A percentile compares a stretch with the other conserved stretches of the same genome.
Conservation (phyloP, 2,888 invertebrate genomes). For the Belgica antarctica region DNA sequence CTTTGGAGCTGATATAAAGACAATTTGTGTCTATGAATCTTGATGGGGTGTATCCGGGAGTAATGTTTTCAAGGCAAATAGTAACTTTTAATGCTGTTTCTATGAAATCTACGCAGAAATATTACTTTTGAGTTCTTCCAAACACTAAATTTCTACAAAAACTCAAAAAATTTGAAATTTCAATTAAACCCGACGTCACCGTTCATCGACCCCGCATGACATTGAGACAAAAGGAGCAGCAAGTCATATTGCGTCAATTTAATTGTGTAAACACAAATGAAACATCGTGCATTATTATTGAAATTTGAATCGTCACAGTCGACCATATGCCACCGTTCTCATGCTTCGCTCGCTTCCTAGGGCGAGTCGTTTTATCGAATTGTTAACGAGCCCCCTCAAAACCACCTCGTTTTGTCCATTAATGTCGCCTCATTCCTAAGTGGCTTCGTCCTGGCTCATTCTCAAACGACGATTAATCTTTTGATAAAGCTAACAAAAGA, state of each 20-base stretch:
- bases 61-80: too few relatives aligned
- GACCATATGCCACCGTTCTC: neutral
- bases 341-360: neutral
- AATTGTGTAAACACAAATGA: neutral
- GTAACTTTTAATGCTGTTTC: too few relatives aligned
- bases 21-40: neutral
- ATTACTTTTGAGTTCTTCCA: too few relatives aligned
- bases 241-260: neutral
- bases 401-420: neutral
- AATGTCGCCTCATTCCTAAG: neutral
- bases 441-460: neutral
- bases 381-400: neutral
- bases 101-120: too few relatives aligned
- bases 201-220: too few relatives aligned
- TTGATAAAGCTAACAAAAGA: neutral
- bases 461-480: neutral
- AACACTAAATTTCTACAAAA: too few relatives aligned
- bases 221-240: neutral
- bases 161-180: too few relatives aligned
- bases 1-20: neutral
- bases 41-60: too few relatives aligned
- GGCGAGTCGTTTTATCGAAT: neutral
- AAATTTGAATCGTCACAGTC: neutral
- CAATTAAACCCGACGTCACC: too few relatives aligned
- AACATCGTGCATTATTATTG: neutral